Evolutionary conservation across 2,888 invertebrate species (phyloP).

Genomic region (Parnassius glacialis): DNA sequence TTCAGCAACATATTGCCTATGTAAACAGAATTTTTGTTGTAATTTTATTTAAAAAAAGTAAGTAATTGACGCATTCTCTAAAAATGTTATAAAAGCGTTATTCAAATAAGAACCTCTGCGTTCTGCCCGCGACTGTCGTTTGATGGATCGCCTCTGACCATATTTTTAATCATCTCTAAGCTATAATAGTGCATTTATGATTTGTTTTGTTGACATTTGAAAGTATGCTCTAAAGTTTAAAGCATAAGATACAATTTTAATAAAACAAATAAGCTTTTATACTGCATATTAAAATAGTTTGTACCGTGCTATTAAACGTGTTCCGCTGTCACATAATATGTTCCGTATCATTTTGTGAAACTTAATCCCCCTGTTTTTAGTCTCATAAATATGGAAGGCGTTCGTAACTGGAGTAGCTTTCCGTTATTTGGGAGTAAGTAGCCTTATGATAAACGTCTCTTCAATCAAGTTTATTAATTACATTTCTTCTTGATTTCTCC

Average conservation of each 20-base stretch:
- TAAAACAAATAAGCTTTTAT: neutral
- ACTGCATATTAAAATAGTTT: slow-evolving; percentile 18
- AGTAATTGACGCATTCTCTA: slow-evolving; percentile 7
- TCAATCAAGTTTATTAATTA: slow-evolving; percentile 36
- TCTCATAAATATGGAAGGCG: slow-evolving; percentile 30
- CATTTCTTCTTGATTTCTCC: slow-evolving; percentile 28
- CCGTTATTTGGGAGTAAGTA: slow-evolving; percentile 27
- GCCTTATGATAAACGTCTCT: slow-evolving; percentile 26
- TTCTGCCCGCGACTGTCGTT: slow-evolving; percentile 62
- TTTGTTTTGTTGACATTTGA: neutral
- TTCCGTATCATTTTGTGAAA: slow-evolving; percentile 40
- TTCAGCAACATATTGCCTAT: too few species aligned
- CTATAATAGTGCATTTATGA: slow-evolving; percentile 13
- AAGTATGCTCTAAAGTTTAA: slow-evolving; percentile 6
- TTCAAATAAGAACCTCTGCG: slow-evolving; percentile 67
- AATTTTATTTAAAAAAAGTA: neutral
- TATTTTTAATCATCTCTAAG: slow-evolving; percentile 69
- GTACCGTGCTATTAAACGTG: slow-evolving; percentile 44
- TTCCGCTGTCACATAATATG: slow-evolving; percentile 50
- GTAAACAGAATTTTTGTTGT: neutral
- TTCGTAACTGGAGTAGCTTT: slow-evolving; percentile 28
- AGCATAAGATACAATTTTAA: slow-evolving; percentile 16
- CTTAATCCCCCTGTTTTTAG: slow-evolving; percentile 20
- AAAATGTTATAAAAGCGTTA: slow-evolving; percentile 41
- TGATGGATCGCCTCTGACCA: slow-evolving; percentile 71